A percentile compares a stretch with the other conserved stretches of the same genome.
Conservation (phyloP, 2,797 vertebrate species). For the Lutjanus campechanus region DNA sequence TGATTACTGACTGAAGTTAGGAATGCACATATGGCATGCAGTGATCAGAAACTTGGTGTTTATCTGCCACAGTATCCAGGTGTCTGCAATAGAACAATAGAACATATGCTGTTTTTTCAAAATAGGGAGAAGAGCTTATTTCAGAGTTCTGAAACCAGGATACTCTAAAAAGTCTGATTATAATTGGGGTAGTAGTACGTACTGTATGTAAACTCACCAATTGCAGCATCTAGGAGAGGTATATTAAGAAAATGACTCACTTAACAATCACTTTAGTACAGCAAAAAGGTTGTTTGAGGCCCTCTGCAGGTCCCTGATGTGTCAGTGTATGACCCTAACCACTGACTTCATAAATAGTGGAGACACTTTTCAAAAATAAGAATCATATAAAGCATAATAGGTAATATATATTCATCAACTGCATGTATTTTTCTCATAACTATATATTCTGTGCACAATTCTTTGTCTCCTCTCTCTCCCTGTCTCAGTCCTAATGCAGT, state of each 20-base stretch:
- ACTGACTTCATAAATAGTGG: not conserved
- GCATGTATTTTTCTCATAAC: not conserved
- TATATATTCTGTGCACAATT: constrained; percentile 16
- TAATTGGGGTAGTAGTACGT: not conserved
- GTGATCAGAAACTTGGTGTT: too few relatives aligned
- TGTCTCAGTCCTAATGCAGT: constrained; percentile 90
- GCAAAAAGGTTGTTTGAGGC: not conserved
- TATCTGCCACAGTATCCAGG: too few relatives aligned
- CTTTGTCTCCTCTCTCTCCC: constrained; percentile 3
- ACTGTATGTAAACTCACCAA: not conserved
- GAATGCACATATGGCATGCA: too few relatives aligned
- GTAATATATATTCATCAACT: constrained; percentile 26
- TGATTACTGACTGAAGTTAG: too few relatives aligned
- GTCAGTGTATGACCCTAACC: constrained; percentile 4
- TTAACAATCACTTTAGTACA: not conserved
- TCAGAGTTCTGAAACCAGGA: too few relatives aligned
- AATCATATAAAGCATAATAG: not conserved
- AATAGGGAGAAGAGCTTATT: too few relatives aligned
- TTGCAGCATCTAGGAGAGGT: not conserved
- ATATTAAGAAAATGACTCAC: not conserved
- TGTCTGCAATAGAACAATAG: too few relatives aligned
- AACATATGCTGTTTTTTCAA: too few relatives aligned
- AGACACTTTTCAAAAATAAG: not conserved
- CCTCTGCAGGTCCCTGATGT: not conserved
- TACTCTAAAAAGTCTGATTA: too few relatives aligned